A percentile compares a stretch with the other conserved stretches of the same genome.
Conservation (phyloP, 2,797 vertebrate species). For the Argya squamiceps region DNA sequence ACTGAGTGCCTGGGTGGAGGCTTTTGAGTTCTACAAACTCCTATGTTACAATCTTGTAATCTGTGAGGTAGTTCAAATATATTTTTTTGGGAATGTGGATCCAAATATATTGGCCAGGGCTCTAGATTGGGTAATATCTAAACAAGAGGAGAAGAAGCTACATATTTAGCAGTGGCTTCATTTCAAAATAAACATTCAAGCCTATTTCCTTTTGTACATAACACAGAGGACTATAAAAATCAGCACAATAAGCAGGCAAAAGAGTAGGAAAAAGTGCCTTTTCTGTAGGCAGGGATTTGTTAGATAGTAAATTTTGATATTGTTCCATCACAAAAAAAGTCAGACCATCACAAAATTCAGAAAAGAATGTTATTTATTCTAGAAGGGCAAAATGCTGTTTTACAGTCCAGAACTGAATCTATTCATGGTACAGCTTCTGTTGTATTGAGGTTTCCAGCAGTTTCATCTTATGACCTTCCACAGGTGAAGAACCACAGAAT, state of each 20-base stretch:
- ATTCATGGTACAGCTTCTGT: background rate
- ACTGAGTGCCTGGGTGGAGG: background rate
- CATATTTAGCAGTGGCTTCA: background rate
- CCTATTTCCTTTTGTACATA: background rate
- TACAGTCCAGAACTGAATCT: background rate
- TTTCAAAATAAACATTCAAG: background rate
- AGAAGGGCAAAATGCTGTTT: background rate
- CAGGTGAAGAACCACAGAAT: background rate
- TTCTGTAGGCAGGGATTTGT: background rate
- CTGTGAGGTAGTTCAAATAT: background rate
- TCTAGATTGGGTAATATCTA: background rate
- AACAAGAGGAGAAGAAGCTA: background rate
- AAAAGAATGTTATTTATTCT: background rate
- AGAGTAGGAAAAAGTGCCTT: background rate
- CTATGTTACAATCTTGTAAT: background rate
- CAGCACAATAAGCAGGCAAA: background rate
- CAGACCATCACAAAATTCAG: background rate
- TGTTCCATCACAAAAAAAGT: background rate
- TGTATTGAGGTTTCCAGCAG: background rate
- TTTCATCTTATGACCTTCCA: slow-evolving; percentile 22
- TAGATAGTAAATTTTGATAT: background rate
- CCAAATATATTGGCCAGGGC: background rate
- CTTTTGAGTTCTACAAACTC: background rate
- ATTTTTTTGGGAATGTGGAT: background rate
- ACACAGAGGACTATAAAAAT: background rate